Conservation (phyloP, 2,113 vertebrate species). For the Corythaeola cristata region DNA sequence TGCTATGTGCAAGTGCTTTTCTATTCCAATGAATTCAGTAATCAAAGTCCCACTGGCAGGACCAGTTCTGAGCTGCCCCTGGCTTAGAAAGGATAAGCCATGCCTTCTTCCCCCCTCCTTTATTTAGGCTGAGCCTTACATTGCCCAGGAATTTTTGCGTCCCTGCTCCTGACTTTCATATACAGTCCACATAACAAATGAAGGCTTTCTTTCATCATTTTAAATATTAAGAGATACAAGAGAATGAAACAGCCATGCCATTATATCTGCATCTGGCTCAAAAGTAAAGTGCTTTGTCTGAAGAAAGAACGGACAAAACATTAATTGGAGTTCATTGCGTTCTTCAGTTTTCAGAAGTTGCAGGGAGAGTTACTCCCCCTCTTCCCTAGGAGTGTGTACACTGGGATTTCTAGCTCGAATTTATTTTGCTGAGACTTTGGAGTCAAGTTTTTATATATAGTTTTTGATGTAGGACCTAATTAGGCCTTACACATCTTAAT, state of each 20-base stretch:
- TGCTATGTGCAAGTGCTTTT: conserved; percentile 1
- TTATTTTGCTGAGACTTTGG: conserved; percentile 75
- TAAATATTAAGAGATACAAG: conserved; percentile 12
- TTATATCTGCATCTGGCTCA: conserved; percentile 9
- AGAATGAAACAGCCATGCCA: conserved; percentile 4
- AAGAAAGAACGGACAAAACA: conserved; percentile 28
- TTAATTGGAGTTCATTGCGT: conserved; percentile 21
- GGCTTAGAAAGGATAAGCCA: background rate
- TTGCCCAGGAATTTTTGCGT: background rate
- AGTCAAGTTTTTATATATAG: conserved; percentile 76
- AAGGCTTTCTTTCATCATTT: conserved; percentile 43
- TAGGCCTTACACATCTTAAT: conserved; percentile 79
- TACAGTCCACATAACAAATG: background rate
- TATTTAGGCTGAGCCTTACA: background rate
- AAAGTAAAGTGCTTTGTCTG: conserved; percentile 43
- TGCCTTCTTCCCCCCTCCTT: accelerated
- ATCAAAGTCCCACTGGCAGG: background rate
- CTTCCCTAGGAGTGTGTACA: conserved; percentile 46
- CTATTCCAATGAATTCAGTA: background rate
- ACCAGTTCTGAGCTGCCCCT: background rate
- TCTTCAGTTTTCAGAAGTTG: background rate
- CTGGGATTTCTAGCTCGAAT: conserved; percentile 77
- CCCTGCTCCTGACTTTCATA: background rate
- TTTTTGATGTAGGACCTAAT: conserved; percentile 84
- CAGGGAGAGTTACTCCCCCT: conserved; percentile 31